Evolutionary conservation across 2,888 invertebrate species (phyloP), one percentile per base, ranked within the genome.

Genomic region (Caradrina clavipalpis): DNA sequence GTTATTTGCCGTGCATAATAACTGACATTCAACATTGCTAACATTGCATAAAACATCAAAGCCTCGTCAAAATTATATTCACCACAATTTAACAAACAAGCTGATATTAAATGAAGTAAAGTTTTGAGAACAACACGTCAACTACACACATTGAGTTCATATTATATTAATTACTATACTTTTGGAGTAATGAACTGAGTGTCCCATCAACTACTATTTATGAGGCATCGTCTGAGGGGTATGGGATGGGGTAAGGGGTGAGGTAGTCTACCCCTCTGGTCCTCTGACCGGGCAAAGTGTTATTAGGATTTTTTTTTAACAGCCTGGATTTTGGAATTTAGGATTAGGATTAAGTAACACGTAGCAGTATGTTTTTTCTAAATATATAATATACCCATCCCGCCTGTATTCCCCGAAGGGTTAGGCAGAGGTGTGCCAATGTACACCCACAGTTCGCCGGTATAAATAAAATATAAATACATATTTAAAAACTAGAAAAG

Each of bases 101-200:
- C 47, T 49, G 13, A 55, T 62, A 59, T 70, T 70, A 69, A 76
- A 70, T 58, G 71, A 49, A 59, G 45, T 54, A 70, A 76, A 70
- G 45, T 74, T 74, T 21, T 4, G 19, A 71, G 71, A 31, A 55
- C 21, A 61, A 59, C 58, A 76, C 31, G 15, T 26, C 15, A 47
- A 62, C 63, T 71, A 59, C 39, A 53, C 11, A 42, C 50, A 76
- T 35, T 63, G n/a, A 31, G 50, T 49, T 61, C 54, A 62, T 62
- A 58, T 61, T 5, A 62, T 69, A 69, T 69, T 62, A 76, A 76
- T 76, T 58, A 58, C 11, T 0, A 51, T 58, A 42, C 45, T 62
- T 62, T 62, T 21, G 11, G 50, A 39, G 26, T 55, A 54, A 76
- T 73, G 45, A 54, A 61, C 60, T 45, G 39, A 45, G 47, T 62